Evolutionary conservation across 2,113 vertebrate species (phyloP), one percentile per base, ranked within the genome.

Genomic region (Bubo scandiacus): DNA sequence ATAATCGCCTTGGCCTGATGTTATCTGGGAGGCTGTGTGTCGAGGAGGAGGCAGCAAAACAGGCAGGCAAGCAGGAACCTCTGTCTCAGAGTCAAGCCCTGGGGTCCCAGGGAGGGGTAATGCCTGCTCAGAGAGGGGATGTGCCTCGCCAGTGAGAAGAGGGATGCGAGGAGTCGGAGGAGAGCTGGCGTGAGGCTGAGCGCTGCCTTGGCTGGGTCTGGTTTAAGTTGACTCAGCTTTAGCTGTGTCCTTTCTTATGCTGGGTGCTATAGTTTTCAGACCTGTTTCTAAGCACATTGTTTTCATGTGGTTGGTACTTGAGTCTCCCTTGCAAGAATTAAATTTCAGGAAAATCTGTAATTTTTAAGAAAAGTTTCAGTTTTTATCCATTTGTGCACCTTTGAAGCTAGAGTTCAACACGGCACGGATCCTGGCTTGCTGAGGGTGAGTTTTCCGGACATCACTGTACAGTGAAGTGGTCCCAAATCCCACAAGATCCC

Each of bases 371-470:
- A 82, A 65, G 1, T 11, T 85, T 54, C 7, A 2, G 2, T 80
- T 88, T 86, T 86, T 83, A 59, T 32, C 38, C 6, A 0, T 16
- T 17, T 27, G 26, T 0, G 1, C 7, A 15, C 4, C 19, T 79
- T 71, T 84, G 87, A 63, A 74, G 70, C 25, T 4, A 62, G 32
- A 78, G 15, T 6, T 58, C 62, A 62, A 36, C 1, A 1, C 2
- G 3, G 2, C 3, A 13, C 0, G 0, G 14, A 8, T 40, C 40
- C 63, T 78, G 43, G 4, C n/a, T 49, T 52, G 55, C 29, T 1
- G 8, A 78, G 8, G 5, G 1, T 27, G 62, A 26, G 26, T 10
- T 27, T 29, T 92, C 47, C 3, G 11, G 11, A 20, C 26, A 11
- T 55, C 12, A 5, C 11, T 34, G 5, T 38, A 8, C 0, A 0